Percentiles rank a stretch among this genome's conserved stretches.
These are phyloP conservation scores for Timema cristinae DNA, from an alignment of 2,888 invertebrate genomes.

Conservation along the genomic window DNA sequence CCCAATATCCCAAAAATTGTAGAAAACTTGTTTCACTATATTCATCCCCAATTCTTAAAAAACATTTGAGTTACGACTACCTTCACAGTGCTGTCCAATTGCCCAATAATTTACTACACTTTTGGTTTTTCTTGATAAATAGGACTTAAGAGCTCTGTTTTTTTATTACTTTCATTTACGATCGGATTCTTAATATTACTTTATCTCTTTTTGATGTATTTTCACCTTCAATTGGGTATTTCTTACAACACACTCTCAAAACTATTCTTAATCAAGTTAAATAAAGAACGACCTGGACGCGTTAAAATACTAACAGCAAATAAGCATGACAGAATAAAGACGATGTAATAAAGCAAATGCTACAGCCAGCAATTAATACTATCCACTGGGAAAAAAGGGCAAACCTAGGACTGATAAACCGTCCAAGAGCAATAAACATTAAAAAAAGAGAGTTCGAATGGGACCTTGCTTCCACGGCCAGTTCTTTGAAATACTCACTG, in stretches of 20 bases:
- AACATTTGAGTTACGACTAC: neutral
- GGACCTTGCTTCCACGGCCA: too few species aligned
- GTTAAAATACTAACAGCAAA: neutral
- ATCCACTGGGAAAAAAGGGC: too few species aligned
- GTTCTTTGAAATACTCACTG: too few species aligned
- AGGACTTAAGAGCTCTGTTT: neutral
- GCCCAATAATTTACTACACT: neutral
- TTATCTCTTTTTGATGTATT: slow-evolving; percentile 7
- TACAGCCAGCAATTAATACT: too few species aligned
- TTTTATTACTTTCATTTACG: slow-evolving; percentile 1
- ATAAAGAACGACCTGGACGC: neutral
- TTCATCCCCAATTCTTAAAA: neutral
- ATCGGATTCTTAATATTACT: neutral
- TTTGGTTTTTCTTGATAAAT: slow-evolving; percentile 12
- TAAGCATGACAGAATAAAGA: neutral
- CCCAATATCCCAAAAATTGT: neutral
- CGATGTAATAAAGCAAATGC: too few species aligned
- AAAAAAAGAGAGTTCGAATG: too few species aligned
- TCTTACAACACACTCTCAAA: neutral
- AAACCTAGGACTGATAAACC: too few species aligned
- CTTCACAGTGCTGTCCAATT: neutral
- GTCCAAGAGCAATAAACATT: too few species aligned
- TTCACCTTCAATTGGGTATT: slow-evolving; percentile 1
- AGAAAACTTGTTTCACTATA: neutral
- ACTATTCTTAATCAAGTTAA: neutral